Conservation (phyloP, 2,888 invertebrate genomes). For the Himalopsyche kuldschensis region DNA sequence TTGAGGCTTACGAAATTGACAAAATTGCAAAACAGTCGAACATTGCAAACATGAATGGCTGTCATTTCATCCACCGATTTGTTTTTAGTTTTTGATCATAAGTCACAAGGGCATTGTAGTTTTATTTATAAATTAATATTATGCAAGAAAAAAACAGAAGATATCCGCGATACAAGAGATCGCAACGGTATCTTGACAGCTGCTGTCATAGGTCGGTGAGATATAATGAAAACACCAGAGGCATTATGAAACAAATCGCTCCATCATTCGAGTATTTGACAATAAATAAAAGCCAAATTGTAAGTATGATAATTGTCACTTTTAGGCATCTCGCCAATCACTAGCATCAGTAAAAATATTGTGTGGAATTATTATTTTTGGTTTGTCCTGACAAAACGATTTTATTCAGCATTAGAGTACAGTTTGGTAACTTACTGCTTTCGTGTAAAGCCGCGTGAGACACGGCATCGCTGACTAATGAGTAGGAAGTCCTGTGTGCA, state of each 20-base stretch:
- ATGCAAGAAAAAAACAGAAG: conserved; percentile 6
- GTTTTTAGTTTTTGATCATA: not conserved
- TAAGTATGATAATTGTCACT: not conserved
- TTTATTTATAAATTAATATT: conserved; percentile 7
- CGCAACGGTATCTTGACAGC: not conserved
- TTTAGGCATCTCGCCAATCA: not conserved
- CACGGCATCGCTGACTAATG: conserved; percentile 60
- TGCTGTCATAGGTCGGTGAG: not conserved
- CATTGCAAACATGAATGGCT: not conserved
- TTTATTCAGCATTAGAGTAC: not conserved
- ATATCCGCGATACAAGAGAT: not conserved
- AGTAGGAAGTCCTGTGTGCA: conserved; percentile 46
- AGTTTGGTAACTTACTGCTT: conserved; percentile 52
- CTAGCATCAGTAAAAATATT: not conserved
- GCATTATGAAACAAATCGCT: not conserved
- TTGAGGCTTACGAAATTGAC: not conserved
- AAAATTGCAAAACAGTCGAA: not conserved
- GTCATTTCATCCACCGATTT: not conserved
- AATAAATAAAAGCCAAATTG: not conserved
- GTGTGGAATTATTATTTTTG: not conserved
- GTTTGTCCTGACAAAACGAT: not conserved
- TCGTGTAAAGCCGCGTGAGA: conserved; percentile 62
- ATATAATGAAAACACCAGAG: not conserved
- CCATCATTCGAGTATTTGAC: not conserved
- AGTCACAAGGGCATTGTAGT: conserved; percentile 6